phyloP scores from a whole-genome alignment of 2,113 vertebrate genomes.

The Rhynchomys soricoides region DNA sequence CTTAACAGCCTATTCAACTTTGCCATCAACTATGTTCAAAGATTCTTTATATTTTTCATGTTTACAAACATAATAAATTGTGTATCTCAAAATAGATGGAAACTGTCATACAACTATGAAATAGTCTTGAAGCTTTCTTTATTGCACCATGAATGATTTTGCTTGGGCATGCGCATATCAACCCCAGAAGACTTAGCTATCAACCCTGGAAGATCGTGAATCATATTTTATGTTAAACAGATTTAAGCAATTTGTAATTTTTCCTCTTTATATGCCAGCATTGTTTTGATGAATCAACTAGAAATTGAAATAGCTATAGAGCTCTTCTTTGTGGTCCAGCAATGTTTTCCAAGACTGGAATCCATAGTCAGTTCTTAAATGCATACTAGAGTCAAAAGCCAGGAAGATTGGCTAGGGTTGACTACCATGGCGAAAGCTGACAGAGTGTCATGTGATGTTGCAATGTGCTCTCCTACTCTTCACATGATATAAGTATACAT shows the following conservation, averaged over 20 bases:
- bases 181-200: slow-evolving; percentile 54
- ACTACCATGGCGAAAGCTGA: not conserved
- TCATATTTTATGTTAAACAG: slow-evolving; percentile 68
- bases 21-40: not conserved
- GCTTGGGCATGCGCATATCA: slow-evolving; percentile 5
- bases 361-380: slow-evolving; percentile 15
- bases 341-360: slow-evolving; percentile 61
- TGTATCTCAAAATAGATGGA: not conserved
- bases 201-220: slow-evolving; percentile 61
- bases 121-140: slow-evolving; percentile 40
- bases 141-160: not conserved
- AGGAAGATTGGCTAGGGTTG: not conserved
- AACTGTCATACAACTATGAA: not conserved
- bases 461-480: not conserved
- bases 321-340: slow-evolving; percentile 49
- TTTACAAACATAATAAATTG: not conserved
- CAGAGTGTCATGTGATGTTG: not conserved
- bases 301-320: slow-evolving; percentile 63
- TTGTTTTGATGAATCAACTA: slow-evolving; percentile 74
- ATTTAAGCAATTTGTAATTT: slow-evolving; percentile 67
- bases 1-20: not conserved
- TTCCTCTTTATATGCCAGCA: slow-evolving; percentile 66
- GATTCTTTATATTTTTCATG: not conserved
- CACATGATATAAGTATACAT: not conserved
- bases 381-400: not conserved